Base-by-base conservation (phyloP, 2,797 vertebrate species). In the Squalus acanthias region DNA sequence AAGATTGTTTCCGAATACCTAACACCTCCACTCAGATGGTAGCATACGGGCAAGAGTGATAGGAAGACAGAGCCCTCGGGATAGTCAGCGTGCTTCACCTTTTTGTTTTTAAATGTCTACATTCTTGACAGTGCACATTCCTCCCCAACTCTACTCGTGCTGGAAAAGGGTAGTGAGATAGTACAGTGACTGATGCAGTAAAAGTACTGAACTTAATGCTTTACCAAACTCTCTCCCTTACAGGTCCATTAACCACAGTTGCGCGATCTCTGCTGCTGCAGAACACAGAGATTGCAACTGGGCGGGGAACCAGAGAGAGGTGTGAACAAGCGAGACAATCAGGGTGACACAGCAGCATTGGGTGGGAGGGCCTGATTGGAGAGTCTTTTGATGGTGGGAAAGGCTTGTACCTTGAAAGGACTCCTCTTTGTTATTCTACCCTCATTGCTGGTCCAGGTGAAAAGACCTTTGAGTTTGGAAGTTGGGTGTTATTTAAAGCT, bases 1-100 rank as follows among this genome's bases (percentile, higher is more conserved):
- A 93, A 93, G 65, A 22, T 93, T 93, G 91, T 69, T 69, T 93
- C 65, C 10, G 17, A 60, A 93, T 93, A 93, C n/a, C 91, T 93
- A 20, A 93, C n/a, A 93, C 91, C 91, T 93, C 91, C 39, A 24
- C 65, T 93, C 15, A 46, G 91, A 93, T 93, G n/a, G 24, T 69
- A 46, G 63, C n/a, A 69, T 93, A 2, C 1, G 63, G 91, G 91
- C 63, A 69, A n/a, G n/a, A 67, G 63, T 39, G 91, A 69, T 9
- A 69, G 65, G 63, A 93, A 24, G n/a, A 93, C 7, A 24, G n/a
- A 93, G 3, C n/a, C 39, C 22, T 8, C 4, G 20, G 20, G 63
- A 93, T 46, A 63, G 63, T 93, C n/a, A 24, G n/a, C 22, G 2
- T 69, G 65, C 20, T 93, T 67, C n/a, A 69, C 20, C 20, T 24